Conservation (phyloP, 1,140 invertebrate species). For the Eumaeus atala region DNA sequence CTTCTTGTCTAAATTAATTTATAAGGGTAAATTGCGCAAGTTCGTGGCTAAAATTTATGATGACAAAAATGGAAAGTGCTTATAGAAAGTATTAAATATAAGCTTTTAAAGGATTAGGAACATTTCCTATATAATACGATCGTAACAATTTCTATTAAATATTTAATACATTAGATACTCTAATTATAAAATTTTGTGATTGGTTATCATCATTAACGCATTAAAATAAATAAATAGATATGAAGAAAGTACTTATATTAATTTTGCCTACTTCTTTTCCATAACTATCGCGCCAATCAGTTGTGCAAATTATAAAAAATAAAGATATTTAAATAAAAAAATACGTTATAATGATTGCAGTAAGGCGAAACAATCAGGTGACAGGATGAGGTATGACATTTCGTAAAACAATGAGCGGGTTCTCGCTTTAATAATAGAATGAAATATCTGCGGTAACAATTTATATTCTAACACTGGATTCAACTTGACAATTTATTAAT, state of each 20-base stretch:
- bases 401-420: conserved; percentile 68
- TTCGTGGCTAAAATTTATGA: conserved; percentile 21
- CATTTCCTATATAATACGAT: too few species aligned
- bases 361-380: conserved; percentile 63
- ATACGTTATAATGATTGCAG: conserved; percentile 19
- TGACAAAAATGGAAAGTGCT: conserved; percentile 13
- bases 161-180: too few species aligned
- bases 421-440: conserved; percentile 63
- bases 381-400: conserved; percentile 69
- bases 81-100: neutral
- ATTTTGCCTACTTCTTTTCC: too few species aligned
- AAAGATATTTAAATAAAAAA: conserved; percentile 17
- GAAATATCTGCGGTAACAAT: conserved; percentile 73
- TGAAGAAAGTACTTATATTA: too few species aligned
- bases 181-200: too few species aligned
- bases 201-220: too few species aligned
- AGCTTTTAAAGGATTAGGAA: neutral
- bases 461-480: conserved; percentile 72
- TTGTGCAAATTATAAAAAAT: neutral
- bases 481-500: conserved; percentile 75
- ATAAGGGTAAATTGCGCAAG: conserved; percentile 34
- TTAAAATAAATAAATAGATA: too few species aligned
- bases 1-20: conserved; percentile 70
- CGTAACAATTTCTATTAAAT: too few species aligned
- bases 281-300: too few species aligned